A percentile compares a stretch with the other conserved stretches of the same genome.
Evolutionary conservation across 2,797 vertebrate species (phyloP).

Genomic region (Chiloscyllium punctatum): DNA sequence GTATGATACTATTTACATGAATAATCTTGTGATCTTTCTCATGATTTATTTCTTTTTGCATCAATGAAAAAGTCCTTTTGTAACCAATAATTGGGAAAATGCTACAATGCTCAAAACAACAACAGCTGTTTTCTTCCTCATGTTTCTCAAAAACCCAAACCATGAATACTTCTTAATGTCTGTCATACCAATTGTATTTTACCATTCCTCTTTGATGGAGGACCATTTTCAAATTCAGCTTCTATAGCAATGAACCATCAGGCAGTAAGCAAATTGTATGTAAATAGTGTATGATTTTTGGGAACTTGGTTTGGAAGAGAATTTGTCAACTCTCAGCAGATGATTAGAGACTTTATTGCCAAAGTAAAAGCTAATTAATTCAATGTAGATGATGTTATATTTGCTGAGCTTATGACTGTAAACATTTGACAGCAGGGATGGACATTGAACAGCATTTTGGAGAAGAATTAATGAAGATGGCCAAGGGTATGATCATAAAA

Average conservation of each 20-base stretch:
- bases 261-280: neutral
- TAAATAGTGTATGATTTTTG: neutral
- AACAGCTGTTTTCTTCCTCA: neutral
- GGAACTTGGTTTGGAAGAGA: neutral
- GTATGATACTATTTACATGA: neutral
- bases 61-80: neutral
- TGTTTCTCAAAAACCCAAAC: neutral
- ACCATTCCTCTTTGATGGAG: neutral
- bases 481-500: neutral
- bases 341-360: neutral
- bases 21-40: conserved; percentile 6
- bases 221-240: neutral
- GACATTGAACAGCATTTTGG: neutral
- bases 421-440: neutral
- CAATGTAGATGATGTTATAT: neutral
- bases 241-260: neutral
- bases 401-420: neutral
- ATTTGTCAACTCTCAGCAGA: neutral
- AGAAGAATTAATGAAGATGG: too few relatives aligned
- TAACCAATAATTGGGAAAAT: neutral
- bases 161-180: neutral
- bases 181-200: conserved; percentile 9
- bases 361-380: neutral
- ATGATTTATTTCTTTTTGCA: conserved; percentile 12
- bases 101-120: neutral